Evolutionary conservation across 1,140 invertebrate genomes (phyloP), one percentile per base, ranked within the genome.

Genomic region (Calliphora vicina): DNA sequence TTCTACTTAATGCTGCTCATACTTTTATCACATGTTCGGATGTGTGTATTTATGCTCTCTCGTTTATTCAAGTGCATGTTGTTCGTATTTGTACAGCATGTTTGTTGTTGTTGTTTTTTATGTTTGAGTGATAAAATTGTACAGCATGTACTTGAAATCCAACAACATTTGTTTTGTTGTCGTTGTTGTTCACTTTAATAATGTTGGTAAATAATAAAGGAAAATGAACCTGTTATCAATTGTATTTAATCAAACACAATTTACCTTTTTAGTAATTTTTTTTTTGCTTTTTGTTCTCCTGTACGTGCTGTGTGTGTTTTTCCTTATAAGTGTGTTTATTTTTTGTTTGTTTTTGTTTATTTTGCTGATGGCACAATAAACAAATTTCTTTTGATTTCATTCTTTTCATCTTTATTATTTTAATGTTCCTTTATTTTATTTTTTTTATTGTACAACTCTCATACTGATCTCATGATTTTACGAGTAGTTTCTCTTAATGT

Each of bases 191-290:
- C n/a, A n/a, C n/a, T 76, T 43, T n/a, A 27, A 17, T 27, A 13
- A n/a, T 42, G 73, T 78, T 78, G 20, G 74, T 43, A 43, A 43
- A 43, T 78, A 76, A 76, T 42, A 78, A 45, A 20, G 43, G 61
- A 78, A 78, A 78, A 43, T 78, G 74, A 78, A 78, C 74, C 42
- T 78, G 74, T 78, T 78, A 78, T 78, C 74, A 78, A 78, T 78
- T 78, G 74, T 23, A 23, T 78, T 78, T 78, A 78, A 78, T 78
- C 74, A 45, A 23, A 78, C 10, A 20, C 45, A 78, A 23, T 23
- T 23, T 67, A 67, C 57, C 57, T 67, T 67, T 67, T 67, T 67
- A 25, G 45, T 50, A 50, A 12, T 35, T 35, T 35, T 35, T 35
- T 35, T 35, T 35, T 35, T 35, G 29, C 29, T 35, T 35, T 35